Conservation (phyloP, 2,797 vertebrate species). For the Morus bassanus region DNA sequence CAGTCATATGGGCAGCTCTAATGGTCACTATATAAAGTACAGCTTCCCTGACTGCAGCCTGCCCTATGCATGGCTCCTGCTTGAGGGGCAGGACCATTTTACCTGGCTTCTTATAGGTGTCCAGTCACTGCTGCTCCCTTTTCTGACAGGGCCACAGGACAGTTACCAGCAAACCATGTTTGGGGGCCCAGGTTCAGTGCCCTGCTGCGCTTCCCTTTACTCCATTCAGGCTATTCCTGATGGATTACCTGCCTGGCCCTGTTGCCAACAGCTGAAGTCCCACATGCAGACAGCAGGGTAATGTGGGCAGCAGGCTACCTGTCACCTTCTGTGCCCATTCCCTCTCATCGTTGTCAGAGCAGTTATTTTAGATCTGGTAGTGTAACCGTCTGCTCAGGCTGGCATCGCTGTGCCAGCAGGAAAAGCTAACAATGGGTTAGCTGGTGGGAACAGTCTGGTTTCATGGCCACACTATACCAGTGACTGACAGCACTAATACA, state of each 20-base stretch:
- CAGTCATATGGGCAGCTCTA: neutral
- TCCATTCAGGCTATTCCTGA: neutral
- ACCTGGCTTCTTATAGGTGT: neutral
- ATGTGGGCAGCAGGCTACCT: neutral
- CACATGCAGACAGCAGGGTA: neutral
- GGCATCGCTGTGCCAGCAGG: neutral
- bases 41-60: neutral
- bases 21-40: neutral
- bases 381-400: neutral
- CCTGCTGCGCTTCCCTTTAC: neutral
- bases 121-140: neutral
- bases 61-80: rapidly evolving
- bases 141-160: neutral
- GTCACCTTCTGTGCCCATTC: neutral
- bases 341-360: neutral
- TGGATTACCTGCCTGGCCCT: neutral
- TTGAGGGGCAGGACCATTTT: neutral
- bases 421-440: neutral
- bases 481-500: neutral
- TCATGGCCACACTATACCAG: neutral
- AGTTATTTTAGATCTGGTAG: neutral
- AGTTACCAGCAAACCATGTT: neutral
- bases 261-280: neutral
- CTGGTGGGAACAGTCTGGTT: neutral
- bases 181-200: neutral